phyloP scores from a whole-genome alignment of 1,140 invertebrate species.

The Ooceraea biroi region DNA sequence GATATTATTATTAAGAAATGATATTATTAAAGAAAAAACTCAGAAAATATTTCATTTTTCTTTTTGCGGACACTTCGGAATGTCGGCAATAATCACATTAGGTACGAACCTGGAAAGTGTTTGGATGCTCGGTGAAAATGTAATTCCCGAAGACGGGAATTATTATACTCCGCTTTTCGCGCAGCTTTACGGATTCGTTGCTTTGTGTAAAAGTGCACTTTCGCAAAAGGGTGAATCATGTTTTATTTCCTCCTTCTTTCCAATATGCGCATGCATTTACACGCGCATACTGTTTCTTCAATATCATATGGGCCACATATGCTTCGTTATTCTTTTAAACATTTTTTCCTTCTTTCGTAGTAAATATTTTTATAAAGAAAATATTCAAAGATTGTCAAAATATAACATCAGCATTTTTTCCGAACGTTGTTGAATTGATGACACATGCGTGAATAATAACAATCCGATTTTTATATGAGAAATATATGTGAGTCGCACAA shows the following conservation, averaged over 20 bases:
- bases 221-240: neutral
- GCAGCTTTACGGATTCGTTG: neutral
- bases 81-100: neutral
- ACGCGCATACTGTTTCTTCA: neutral
- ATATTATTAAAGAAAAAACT: neutral
- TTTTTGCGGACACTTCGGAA: neutral
- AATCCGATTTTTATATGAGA: slow-evolving; percentile 10
- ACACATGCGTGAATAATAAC: neutral
- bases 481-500: neutral
- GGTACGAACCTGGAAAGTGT: neutral
- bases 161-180: slow-evolving; percentile 10
- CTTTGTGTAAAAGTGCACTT: slow-evolving; percentile 4
- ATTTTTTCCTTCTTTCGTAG: neutral
- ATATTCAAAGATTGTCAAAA: slow-evolving; percentile 18
- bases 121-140: neutral
- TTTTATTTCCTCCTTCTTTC: slow-evolving; percentile 8
- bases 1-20: too few species aligned
- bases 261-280: neutral
- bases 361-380: slow-evolving; percentile 7
- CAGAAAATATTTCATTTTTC: neutral
- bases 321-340: neutral
- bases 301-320: neutral
- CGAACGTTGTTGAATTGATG: slow-evolving; percentile 6
- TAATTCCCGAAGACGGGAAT: slow-evolving; percentile 29
- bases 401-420: slow-evolving; percentile 17